Evolutionary conservation across 2,113 vertebrate species (phyloP), one percentile per base, ranked within the genome.

Genomic region (Lophius piscatorius): DNA sequence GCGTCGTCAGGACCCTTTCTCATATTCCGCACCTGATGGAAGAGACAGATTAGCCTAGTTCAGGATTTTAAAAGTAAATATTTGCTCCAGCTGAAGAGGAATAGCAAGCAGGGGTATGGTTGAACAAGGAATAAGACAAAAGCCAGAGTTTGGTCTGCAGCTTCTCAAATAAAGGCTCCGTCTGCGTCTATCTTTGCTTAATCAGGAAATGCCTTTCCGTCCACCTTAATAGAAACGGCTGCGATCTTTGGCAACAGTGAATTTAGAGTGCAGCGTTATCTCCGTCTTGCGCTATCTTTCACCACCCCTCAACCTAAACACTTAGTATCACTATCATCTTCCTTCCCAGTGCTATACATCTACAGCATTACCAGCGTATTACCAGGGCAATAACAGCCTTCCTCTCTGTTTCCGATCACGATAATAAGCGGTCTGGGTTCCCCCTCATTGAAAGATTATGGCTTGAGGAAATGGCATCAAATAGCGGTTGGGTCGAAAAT

Each of bases 361-460:
- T 54, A 14, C 62, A 93, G 93, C 90, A 74, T 92, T 93, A 91
- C 93, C 89, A n/a, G n/a, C n/a, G n/a, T n/a, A n/a, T n/a, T n/a
- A n/a, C n/a, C n/a, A n/a, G 91, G 87, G 91, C 92, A 94, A 89
- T 92, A 92, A 93, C 91, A 91, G 91, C 89, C 91, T 91, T 71
- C 71, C 68, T 94, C 91, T 91, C 64, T 91, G 92, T 91, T 93
- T 81, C 83, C 64, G 93, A 94, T 95, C 59, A 89, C 85, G 93
- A 92, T 95, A 94, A 95, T 96, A 94, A 92, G 91, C 89, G 91
- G 92, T 94, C 90, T 76, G 85, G 92, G 89, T 91, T 94, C 90
- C 87, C 91, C 56, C 92, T 94, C 94, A 94, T 94, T 94, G 93
- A 73, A 93, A 95, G 94, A 96, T 94, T 93, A 93, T 90, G 92